Evolutionary conservation across 2,888 invertebrate species (phyloP), one percentile per base, ranked within the genome.

Genomic region (Sussaba pulchella): DNA sequence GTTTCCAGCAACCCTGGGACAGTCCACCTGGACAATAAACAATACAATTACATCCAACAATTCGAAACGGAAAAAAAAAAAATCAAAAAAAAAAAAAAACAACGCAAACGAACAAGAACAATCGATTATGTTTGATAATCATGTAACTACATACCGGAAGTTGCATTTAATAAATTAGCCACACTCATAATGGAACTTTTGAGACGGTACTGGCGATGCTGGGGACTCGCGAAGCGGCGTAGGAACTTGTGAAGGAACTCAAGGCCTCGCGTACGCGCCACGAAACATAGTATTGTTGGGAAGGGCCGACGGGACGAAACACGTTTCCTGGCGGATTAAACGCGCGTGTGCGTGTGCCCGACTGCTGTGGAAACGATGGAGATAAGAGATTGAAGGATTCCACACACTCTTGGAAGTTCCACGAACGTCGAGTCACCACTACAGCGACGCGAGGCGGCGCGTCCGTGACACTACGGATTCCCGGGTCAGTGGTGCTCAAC

Each of bases 241-340:
- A 39, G 19, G 31, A 21, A 57, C n/a, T 26, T 17, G 59, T 36
- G 14, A 54, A 78, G 78, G 61, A 70, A 45, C 72, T 81, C 83
- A 83, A 85, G 84, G 84, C 78, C 83, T 80, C 63, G 14, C 78
- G 80, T 84, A 83, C 78, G 59, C 78, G 81, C 71, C 72, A 50
- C 69, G 75, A 64, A 81, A 59, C 75, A 78, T 81, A 81, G 81
- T 81, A 77, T 63, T 67, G 66, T 47, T 54, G 66, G 71, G 77
- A 67, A 70, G 76, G 50, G 66, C 47, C 50, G 66, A 80, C 84
- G 71, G 73, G 84, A 59, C 72, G 76, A 78, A 81, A 82, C 82
- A 75, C 82, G 83, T 78, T 81, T 78, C 24, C 59, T 45, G 66
- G 41, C 6, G 39, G 39, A 43, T 31, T 39, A 17, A 26, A 52